Evolutionary conservation across 92 coral and sea anemone genomes (phyloP), one percentile per base, ranked within the genome.

Genomic region (Siderastrea siderea): DNA sequence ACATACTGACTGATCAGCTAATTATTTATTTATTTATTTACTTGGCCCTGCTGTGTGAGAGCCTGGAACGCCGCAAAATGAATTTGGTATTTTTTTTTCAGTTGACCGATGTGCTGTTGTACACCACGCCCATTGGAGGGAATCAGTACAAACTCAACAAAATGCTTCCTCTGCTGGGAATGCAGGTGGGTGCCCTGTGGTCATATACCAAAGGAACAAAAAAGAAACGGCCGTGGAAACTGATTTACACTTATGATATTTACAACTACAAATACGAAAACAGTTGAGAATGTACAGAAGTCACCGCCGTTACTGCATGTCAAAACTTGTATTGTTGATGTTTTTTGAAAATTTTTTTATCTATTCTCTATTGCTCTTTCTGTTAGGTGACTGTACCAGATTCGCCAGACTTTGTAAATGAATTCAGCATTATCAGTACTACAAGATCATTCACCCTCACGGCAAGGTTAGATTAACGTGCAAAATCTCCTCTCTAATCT

Each of bases 321-420:
- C 38, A 26, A 26, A 26, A 26, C 0, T 26, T 26, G 38, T 26
- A 26, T 26, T 26, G 38, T 26, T 74, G 53, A 15, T 9, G 14
- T 61, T 52, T 12, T 17, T 64, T 3, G 5, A 12, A 3, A 8
- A 5, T 8, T 38, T 47, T 38, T 45, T 51, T 55, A 4, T 61
- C 44, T 61, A 4, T 47, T 47, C 46, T 12, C 9, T 43, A 13
- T 46, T 43, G 52, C 19, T 74, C 61, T 61, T 74, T 88, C 71
- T 68, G 61, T 54, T 58, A 98, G 99, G 99, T 98, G 74, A 91
- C 92, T 2, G 82, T 96, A 10, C 98, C 99, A 5, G 99, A 94
- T 55, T 95, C 98, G 61, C 97, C 98, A 53, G 99, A 98, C n/a
- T 96, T 98, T 57, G 98, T 92, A 68, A 94, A 98, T 69, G 99